A percentile compares a stretch with the other conserved stretches of the same genome.
phyloP scores from a whole-genome alignment of 2,113 vertebrate genomes.

The Hippocampus mohnikei region DNA sequence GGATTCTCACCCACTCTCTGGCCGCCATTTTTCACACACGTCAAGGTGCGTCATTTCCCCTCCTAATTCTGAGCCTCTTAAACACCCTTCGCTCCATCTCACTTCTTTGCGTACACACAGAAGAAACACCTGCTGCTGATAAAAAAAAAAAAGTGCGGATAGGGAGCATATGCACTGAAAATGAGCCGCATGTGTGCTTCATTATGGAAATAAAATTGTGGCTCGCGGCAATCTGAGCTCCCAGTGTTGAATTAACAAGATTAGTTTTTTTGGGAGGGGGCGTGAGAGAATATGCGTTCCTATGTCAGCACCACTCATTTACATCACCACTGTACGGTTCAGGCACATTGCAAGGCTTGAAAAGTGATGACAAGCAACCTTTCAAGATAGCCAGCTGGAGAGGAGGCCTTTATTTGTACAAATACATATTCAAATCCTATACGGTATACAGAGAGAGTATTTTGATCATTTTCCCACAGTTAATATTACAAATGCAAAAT shows the following conservation, averaged over 20 bases:
- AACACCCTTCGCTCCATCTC: slow-evolving; percentile 27
- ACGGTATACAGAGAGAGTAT: no score
- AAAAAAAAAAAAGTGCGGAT: slow-evolving; percentile 23
- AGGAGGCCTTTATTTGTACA: neutral
- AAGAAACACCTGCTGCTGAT: slow-evolving; percentile 47
- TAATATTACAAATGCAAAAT: no score
- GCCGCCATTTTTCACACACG: slow-evolving; percentile 8
- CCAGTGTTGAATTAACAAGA: slow-evolving; percentile 26
- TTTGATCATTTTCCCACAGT: no score
- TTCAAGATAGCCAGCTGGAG: neutral
- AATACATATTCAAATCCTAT: neutral
- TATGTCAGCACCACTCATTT: slow-evolving; percentile 12
- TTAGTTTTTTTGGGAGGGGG: slow-evolving; percentile 11
- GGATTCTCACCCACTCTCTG: slow-evolving; percentile 26
- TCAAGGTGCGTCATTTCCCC: slow-evolving; percentile 11
- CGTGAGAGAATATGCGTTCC: slow-evolving; percentile 3
- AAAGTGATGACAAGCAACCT: slow-evolving; percentile 7
- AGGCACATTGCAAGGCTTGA: neutral
- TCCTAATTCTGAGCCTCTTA: neutral
- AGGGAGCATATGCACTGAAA: slow-evolving; percentile 33
- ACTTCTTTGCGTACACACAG: neutral
- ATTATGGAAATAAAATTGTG: slow-evolving; percentile 22
- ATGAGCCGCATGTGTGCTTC: slow-evolving; percentile 40
- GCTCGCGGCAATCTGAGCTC: slow-evolving; percentile 12
- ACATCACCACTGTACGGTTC: slow-evolving; percentile 10